A percentile compares a stretch with the other conserved stretches of the same genome.
phyloP scores from a whole-genome alignment of 2,797 vertebrate genomes.

The Hippocampus kuda region DNA sequence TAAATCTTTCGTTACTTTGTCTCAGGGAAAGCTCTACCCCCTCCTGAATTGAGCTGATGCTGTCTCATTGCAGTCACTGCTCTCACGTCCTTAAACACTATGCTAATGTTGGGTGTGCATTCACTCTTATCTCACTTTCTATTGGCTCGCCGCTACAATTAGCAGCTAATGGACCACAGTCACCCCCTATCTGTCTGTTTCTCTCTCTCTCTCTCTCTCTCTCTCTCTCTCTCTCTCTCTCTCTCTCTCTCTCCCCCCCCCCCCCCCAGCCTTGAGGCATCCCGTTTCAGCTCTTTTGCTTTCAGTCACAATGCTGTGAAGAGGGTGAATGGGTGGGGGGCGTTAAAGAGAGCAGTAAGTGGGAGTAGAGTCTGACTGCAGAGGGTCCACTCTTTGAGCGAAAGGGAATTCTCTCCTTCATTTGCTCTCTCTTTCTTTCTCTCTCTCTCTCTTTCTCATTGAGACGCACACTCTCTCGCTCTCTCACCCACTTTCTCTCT shows the following conservation, averaged over 20 bases:
- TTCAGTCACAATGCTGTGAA: conserved; percentile 65
- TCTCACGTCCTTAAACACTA: conserved; percentile 20
- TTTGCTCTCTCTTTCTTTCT: conserved; percentile 34
- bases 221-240: conserved; percentile 20
- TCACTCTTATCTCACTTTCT: conserved; percentile 48
- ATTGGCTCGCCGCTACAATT: conserved; percentile 61
- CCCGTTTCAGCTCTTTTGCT: conserved; percentile 72
- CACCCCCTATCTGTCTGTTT: conserved; percentile 9
- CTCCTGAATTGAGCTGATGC: background rate
- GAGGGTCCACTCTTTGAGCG: conserved; percentile 72
- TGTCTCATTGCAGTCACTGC: conserved; percentile 18
- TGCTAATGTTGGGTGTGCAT: conserved; percentile 25
- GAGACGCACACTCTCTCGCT: conserved; percentile 2
- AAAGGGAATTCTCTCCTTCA: conserved; percentile 64
- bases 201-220: conserved; percentile 32
- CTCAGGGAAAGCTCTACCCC: background rate
- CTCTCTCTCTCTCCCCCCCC: conserved; percentile 31
- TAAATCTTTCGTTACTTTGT: background rate
- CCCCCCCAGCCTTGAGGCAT: conserved; percentile 67
- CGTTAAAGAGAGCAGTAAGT: conserved; percentile 70
- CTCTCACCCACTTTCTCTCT: conserved; percentile 28
- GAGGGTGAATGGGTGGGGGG: conserved; percentile 54
- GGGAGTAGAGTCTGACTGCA: conserved; percentile 74
- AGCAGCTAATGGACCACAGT: conserved; percentile 53
- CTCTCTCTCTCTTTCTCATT: conserved; percentile 42